Base-by-base conservation (phyloP, 2,797 vertebrate genomes). In the Chaenodraco wilsoni region DNA sequence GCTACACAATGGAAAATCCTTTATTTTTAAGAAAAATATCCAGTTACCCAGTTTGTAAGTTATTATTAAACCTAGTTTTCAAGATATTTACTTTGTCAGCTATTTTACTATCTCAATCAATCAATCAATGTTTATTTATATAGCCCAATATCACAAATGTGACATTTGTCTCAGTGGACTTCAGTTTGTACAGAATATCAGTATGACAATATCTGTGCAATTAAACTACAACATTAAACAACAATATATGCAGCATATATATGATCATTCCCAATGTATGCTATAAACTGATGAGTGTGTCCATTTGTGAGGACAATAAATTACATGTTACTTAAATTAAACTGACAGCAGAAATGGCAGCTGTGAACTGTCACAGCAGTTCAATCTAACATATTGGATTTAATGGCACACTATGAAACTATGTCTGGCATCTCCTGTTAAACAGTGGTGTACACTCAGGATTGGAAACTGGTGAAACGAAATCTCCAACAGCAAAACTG, bases 1-100 rank as follows among this genome's bases (percentile, higher is more conserved):
- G 77, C 56, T 50, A 56, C 79, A 79, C 65, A 64, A 48, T n/a
- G 44, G 54, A 46, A 63, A 67, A 74, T n/a, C 14, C 13, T 81
- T 61, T 60, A 68, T 63, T 62, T 48, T 12, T 27, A 57, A 52
- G 15, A 44, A 62, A 81, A 62, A 37, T 23, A 74, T 33, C 9
- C 21, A 56, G 19, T 37, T 19, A 40, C 3, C 12, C 12, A 37
- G 19, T n/a, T 33, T 31, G 9, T 37, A 19, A n/a, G 8, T 41
- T 37, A 37, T 37, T 37, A 37, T 37, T 37, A 37, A 37, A 9
- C 33, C 15, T 33, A 48, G 59, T 62, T 48, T 17, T 9, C 4
- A 40, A 27, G 59, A 44, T 45, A 40, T 11, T 37, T 3, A n/a
- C 1, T 4, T 10, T 15, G 2, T 45, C 11, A 33, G 10, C 51